Percentiles rank a stretch among this genome's conserved stretches.
These are phyloP conservation scores for Girardinichthys multiradiatus DNA, from an alignment of 2,113 vertebrate species.

Conservation along the genomic window DNA sequence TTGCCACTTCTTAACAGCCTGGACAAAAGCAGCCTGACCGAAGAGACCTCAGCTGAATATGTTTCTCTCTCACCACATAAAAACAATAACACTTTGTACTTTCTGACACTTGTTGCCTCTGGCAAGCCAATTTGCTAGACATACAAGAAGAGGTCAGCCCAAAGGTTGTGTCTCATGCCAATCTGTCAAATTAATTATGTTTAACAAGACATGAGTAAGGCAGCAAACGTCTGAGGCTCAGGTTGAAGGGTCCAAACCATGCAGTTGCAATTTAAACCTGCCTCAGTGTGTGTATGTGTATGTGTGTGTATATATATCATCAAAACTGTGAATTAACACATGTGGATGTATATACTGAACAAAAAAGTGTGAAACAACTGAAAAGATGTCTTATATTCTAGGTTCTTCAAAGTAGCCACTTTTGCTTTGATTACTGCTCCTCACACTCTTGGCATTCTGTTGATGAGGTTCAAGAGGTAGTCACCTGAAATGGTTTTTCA, in stretches of 20 bases:
- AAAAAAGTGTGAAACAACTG: too few species aligned
- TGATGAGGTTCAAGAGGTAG: too few species aligned
- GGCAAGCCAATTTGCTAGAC: constrained; percentile 1
- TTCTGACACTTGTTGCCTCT: constrained; percentile 21
- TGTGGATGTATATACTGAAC: too few species aligned
- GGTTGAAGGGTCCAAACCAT: neutral
- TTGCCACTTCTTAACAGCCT: constrained; percentile 21
- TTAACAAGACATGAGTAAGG: constrained; percentile 31
- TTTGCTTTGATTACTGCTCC: too few species aligned
- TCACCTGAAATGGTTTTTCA: too few species aligned
- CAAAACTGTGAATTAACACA: too few species aligned
- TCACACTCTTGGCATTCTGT: too few species aligned
- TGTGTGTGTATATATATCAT: too few species aligned
- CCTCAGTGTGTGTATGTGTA: too few species aligned
- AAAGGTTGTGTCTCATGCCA: constrained; percentile 39
- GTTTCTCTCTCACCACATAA: constrained; percentile 19
- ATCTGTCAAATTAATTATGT: constrained; percentile 58
- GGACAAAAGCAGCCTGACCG: neutral
- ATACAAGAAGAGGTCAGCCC: constrained; percentile 22
- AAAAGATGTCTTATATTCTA: too few species aligned
- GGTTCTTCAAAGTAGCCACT: too few species aligned
- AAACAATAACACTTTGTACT: constrained; percentile 12
- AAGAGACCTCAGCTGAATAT: constrained; percentile 59
- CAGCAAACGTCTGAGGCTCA: neutral
- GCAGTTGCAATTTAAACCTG: constrained; percentile 5